Evolutionary conservation across 1,140 invertebrate genomes (phyloP).

Genomic region (Stenopsyche tienmushanensis): DNA sequence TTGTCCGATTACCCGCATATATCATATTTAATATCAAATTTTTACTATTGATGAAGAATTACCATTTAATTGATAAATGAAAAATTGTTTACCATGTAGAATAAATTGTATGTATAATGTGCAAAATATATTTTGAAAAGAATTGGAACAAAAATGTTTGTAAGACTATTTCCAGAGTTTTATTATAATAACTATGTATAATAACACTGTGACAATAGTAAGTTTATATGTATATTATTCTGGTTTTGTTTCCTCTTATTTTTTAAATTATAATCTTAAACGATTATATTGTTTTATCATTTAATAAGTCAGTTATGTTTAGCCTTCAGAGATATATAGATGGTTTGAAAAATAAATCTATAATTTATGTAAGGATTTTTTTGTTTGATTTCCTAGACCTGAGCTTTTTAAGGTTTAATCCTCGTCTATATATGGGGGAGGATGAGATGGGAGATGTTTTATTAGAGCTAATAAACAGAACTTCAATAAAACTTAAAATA

Average conservation of each 20-base stretch:
- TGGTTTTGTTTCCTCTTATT: neutral
- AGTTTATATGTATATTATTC: too few species aligned
- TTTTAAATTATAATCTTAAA: neutral
- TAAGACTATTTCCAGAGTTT: neutral
- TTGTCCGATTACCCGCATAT: too few species aligned
- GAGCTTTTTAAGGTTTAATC: too few species aligned
- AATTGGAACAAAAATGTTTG: neutral
- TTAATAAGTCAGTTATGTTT: conserved; percentile 9
- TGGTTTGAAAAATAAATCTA: conserved; percentile 4
- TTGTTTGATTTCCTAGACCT: neutral
- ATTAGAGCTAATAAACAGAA: too few species aligned
- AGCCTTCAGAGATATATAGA: conserved; percentile 20
- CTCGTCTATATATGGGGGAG: too few species aligned
- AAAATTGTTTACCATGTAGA: neutral
- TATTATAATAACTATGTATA: neutral
- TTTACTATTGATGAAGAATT: too few species aligned
- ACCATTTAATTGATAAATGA: too few species aligned
- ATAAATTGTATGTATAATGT: too few species aligned
- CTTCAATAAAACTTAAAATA: too few species aligned
- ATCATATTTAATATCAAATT: too few species aligned
- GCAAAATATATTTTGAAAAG: too few species aligned
- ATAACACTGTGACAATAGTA: neutral
- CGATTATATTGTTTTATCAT: neutral
- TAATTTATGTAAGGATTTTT: neutral
- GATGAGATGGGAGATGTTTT: too few species aligned